Evolutionary conservation across 2,888 invertebrate species (phyloP).

Genomic region (Dexiosoma caninum): DNA sequence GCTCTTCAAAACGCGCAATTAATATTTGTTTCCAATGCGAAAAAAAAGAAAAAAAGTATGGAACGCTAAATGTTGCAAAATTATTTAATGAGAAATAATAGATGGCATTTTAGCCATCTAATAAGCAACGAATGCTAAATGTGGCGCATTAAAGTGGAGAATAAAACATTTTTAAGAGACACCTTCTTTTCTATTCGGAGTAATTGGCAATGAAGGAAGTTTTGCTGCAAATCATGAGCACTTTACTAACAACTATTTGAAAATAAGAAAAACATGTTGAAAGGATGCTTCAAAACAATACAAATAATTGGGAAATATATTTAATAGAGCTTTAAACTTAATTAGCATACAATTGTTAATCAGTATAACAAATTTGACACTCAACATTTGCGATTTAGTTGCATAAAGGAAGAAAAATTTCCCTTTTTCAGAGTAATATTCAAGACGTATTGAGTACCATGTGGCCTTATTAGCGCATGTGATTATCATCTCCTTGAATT

Average conservation of each 20-base stretch:
- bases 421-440: no score
- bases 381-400: no score
- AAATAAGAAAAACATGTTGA: background rate
- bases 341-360: no score
- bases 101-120: slow-evolving; percentile 1
- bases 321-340: no score
- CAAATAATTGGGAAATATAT: no score
- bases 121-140: background rate
- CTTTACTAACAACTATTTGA: background rate
- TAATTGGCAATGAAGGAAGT: background rate
- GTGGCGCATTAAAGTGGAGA: background rate
- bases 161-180: background rate
- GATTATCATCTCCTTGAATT: no score
- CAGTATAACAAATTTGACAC: no score
- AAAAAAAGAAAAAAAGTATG: background rate
- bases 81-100: background rate
- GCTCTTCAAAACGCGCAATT: slow-evolving; percentile 36
- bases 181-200: background rate
- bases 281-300: background rate
- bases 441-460: no score
- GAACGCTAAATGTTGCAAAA: background rate
- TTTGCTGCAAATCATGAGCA: background rate
- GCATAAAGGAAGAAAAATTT: no score
- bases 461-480: no score
- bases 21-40: slow-evolving; percentile 27